These are phyloP conservation scores for Marisa cornuarietis DNA, from an alignment of 1,140 invertebrate genomes.

Conservation along the genomic window DNA sequence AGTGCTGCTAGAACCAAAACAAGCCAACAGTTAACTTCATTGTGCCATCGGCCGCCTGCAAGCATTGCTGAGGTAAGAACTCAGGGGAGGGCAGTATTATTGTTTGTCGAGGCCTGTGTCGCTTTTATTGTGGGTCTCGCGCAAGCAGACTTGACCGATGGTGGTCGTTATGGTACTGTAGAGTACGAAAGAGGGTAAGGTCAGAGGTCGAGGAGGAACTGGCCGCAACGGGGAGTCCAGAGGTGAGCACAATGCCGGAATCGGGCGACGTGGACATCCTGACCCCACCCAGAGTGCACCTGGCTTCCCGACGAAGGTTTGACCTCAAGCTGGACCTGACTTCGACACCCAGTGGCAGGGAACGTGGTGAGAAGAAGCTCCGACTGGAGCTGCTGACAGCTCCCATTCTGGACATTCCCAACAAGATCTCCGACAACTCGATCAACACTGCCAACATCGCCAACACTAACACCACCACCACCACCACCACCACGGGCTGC, in stretches of 20 bases:
- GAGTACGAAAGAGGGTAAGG: too few species aligned
- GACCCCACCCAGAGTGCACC: conserved; percentile 34
- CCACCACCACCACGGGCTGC: conserved; percentile 21
- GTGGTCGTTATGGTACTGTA: too few species aligned
- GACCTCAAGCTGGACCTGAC: conserved; percentile 34
- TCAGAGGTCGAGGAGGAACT: neutral
- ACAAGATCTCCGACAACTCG: neutral
- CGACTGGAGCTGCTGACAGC: conserved; percentile 1
- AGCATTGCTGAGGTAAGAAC: too few species aligned
- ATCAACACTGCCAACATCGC: neutral
- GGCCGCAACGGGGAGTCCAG: conserved; percentile 2
- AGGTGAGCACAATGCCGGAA: conserved; percentile 48
- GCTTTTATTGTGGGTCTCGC: too few species aligned
- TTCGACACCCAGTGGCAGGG: neutral
- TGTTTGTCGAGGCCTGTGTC: too few species aligned
- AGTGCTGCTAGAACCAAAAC: too few species aligned
- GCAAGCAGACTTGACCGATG: too few species aligned
- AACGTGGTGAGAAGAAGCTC: conserved; percentile 2
- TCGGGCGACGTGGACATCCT: conserved; percentile 53
- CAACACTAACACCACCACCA: conserved; percentile 9
- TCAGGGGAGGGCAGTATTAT: too few species aligned
- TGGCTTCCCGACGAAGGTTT: conserved; percentile 28
- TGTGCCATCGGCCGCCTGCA: too few species aligned
- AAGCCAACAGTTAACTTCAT: too few species aligned
- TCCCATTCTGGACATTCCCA: neutral